phyloP scores from a whole-genome alignment of 30 jellyfish, hydroid and myxozoan species.

The Turritopsis rubra region DNA sequence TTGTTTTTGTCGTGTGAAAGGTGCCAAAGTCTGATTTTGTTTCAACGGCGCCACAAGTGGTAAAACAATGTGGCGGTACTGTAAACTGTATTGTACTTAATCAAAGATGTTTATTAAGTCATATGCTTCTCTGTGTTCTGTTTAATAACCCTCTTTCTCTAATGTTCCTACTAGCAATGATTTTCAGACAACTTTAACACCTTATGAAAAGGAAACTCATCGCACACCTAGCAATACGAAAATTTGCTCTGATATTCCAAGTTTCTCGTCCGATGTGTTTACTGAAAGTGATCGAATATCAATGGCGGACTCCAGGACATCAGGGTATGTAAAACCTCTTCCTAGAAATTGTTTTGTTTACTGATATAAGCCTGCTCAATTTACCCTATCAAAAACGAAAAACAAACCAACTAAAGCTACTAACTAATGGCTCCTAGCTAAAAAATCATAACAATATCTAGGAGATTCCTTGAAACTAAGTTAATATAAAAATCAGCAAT shows the following conservation, averaged over 20 bases:
- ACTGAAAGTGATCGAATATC: not conserved
- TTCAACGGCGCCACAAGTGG: not conserved
- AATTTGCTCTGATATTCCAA: constrained; percentile 7
- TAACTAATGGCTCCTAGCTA: too few species aligned
- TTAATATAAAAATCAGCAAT: too few species aligned
- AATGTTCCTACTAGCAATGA: constrained; percentile 20
- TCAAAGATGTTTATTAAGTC: not conserved
- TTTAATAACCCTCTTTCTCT: not conserved
- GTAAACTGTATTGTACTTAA: too few species aligned
- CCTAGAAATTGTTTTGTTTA: not conserved
- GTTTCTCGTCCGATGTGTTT: not conserved
- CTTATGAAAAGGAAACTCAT: constrained; percentile 8
- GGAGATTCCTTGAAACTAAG: too few species aligned
- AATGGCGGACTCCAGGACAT: constrained; percentile 10
- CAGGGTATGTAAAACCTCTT: constrained; percentile 3
- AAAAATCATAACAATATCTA: too few species aligned
- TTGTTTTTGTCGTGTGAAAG: not conserved
- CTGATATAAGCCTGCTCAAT: not conserved
- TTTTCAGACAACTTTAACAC: constrained; percentile 10
- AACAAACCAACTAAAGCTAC: too few species aligned
- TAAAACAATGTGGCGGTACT: too few species aligned
- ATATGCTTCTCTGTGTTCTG: constrained; percentile 5
- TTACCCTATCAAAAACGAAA: too few species aligned
- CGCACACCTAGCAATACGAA: constrained; percentile 18
- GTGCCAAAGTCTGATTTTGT: not conserved